Evolutionary conservation across 2,888 invertebrate genomes (phyloP).

Genomic region (Microplitis deprimator): DNA sequence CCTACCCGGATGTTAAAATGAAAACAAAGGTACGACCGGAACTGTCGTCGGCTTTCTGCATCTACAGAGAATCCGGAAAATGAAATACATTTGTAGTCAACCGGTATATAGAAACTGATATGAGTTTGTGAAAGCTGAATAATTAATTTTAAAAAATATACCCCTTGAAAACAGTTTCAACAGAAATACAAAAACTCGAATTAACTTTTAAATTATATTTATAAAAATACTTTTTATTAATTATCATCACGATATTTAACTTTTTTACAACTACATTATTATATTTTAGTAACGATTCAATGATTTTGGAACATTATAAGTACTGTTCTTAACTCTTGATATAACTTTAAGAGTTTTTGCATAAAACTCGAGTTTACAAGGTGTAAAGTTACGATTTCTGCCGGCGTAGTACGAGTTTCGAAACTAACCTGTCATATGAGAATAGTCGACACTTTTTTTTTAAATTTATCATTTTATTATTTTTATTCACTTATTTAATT

Average conservation of each 20-base stretch:
- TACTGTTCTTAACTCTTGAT: conserved; percentile 42
- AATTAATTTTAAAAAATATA: conserved; percentile 21
- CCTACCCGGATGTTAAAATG: conserved; percentile 6
- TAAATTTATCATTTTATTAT: not conserved
- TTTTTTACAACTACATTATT: conserved; percentile 35
- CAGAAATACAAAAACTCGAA: not conserved
- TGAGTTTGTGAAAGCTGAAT: conserved; percentile 26
- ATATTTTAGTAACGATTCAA: conserved; percentile 41
- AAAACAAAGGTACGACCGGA: conserved; percentile 8
- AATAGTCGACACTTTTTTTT: not conserved
- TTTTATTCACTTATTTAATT: not conserved
- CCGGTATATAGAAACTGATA: not conserved
- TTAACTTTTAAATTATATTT: not conserved
- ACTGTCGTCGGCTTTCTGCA: conserved; percentile 11
- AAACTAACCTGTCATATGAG: not conserved
- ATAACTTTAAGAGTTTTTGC: conserved; percentile 51
- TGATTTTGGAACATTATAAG: conserved; percentile 41
- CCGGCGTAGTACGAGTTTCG: conserved; percentile 10
- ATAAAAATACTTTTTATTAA: not conserved
- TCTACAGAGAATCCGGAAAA: conserved; percentile 5
- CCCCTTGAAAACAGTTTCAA: no score
- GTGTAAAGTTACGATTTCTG: conserved; percentile 49
- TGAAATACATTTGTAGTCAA: conserved; percentile 12
- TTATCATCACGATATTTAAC: conserved; percentile 32
- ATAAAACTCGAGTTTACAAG: conserved; percentile 57